Conservation (phyloP, 2,888 invertebrate species). For the Mesorhabditis sp. region DNA sequence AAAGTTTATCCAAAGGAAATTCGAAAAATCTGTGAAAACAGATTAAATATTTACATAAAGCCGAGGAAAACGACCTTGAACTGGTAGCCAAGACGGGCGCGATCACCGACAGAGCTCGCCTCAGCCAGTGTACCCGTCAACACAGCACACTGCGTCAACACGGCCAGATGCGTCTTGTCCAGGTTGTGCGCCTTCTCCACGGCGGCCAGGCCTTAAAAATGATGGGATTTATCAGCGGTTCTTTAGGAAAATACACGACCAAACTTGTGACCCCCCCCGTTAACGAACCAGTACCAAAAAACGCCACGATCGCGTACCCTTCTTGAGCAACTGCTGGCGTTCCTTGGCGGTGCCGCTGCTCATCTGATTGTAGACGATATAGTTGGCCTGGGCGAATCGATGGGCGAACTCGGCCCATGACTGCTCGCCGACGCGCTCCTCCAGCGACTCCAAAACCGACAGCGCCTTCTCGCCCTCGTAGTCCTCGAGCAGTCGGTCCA, state of each 20-base stretch:
- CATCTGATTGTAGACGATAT: neutral
- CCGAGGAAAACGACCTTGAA: neutral
- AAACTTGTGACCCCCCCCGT: no score
- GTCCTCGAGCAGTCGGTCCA: neutral
- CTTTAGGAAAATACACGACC: neutral
- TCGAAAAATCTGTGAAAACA: no score
- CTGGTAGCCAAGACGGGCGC: neutral
- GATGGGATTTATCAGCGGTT: neutral
- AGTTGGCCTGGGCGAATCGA: neutral
- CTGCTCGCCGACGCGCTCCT: no score
- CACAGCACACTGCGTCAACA: slow-evolving; percentile 4
- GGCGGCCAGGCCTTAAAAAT: neutral
- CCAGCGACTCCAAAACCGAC: no score
- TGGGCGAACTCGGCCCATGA: neutral
- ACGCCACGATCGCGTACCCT: neutral
- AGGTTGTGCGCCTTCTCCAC: neutral
- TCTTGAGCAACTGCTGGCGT: neutral
- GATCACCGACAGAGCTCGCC: neutral
- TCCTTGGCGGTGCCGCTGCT: neutral
- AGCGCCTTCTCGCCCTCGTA: neutral
- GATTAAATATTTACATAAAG: no score
- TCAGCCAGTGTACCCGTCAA: neutral
- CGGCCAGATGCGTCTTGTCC: neutral
- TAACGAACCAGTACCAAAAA: neutral
- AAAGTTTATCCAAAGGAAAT: neutral